Percentiles rank a stretch among this genome's conserved stretches.
Evolutionary conservation across 1,140 invertebrate species (phyloP).

Genomic region (Aphidius ervi): DNA sequence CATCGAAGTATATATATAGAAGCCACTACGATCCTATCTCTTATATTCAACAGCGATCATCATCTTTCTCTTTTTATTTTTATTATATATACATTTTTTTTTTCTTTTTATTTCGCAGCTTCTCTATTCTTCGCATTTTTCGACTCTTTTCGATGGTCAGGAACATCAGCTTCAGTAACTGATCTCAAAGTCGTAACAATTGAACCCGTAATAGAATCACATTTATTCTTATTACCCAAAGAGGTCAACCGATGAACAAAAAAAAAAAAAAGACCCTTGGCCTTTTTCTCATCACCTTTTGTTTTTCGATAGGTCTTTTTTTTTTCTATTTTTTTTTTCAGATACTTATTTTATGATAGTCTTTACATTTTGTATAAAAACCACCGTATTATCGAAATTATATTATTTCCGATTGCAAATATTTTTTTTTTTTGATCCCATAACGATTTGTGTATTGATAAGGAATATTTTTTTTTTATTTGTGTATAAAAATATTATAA

Average conservation of each 20-base stretch:
- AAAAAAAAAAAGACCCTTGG: slow-evolving; percentile 29
- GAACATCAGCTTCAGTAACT: slow-evolving; percentile 33
- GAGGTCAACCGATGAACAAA: slow-evolving; percentile 45
- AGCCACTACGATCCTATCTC: slow-evolving; percentile 35
- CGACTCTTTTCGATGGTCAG: slow-evolving; percentile 11
- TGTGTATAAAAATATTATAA: no score
- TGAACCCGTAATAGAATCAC: slow-evolving; percentile 55
- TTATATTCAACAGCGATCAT: slow-evolving; percentile 32
- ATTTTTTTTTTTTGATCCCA: no score
- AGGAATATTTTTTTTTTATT: no score
- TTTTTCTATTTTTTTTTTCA: slow-evolving; percentile 15
- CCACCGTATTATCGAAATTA: no score
- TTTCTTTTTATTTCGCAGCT: slow-evolving; percentile 13
- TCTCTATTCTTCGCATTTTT: slow-evolving; percentile 13
- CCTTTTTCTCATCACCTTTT: slow-evolving; percentile 15
- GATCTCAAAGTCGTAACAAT: slow-evolving; percentile 50
- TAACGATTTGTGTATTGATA: no score
- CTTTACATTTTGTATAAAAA: neutral
- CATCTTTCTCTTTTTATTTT: slow-evolving; percentile 7
- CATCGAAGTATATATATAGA: slow-evolving; percentile 5
- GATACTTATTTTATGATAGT: slow-evolving; percentile 16
- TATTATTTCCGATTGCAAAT: no score
- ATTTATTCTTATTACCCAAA: slow-evolving; percentile 54
- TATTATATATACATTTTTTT: neutral
- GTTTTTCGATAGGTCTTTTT: slow-evolving; percentile 13